Conservation (phyloP, 1,140 invertebrate species). For the Lamellibrachia luymesi region DNA sequence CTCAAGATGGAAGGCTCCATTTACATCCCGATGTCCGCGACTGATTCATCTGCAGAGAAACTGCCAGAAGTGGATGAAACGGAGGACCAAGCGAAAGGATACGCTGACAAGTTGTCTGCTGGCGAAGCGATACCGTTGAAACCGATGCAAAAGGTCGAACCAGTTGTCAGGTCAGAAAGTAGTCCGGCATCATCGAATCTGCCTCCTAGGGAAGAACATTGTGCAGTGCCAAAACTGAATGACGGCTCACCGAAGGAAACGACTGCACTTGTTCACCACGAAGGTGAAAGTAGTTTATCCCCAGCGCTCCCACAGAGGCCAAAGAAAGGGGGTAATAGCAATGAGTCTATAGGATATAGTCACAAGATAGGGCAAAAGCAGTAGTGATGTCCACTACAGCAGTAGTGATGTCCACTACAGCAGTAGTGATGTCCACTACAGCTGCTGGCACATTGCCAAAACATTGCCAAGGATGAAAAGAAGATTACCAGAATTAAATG, state of each 20-base stretch:
- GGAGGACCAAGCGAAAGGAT: background rate
- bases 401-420: no score
- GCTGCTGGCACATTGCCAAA: background rate
- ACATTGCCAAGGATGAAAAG: background rate
- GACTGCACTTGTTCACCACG: background rate
- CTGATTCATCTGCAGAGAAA: background rate
- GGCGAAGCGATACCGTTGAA: background rate
- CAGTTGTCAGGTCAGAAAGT: background rate
- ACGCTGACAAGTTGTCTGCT: background rate
- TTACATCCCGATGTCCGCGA: background rate
- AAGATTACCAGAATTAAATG: background rate
- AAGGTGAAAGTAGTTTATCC: background rate
- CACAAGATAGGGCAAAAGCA: background rate
- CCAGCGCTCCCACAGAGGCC: background rate
- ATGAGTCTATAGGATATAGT: background rate
- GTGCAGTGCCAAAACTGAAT: background rate
- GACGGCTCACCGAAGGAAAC: background rate
- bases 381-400: no score
- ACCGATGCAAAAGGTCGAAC: background rate
- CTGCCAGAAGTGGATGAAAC: background rate
- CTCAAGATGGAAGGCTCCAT: no score
- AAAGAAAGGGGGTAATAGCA: background rate
- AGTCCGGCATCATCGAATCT: background rate
- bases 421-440: no score
- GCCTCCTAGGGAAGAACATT: background rate